Conservation (phyloP, 2,113 vertebrate species). For the Hippotragus niger region DNA sequence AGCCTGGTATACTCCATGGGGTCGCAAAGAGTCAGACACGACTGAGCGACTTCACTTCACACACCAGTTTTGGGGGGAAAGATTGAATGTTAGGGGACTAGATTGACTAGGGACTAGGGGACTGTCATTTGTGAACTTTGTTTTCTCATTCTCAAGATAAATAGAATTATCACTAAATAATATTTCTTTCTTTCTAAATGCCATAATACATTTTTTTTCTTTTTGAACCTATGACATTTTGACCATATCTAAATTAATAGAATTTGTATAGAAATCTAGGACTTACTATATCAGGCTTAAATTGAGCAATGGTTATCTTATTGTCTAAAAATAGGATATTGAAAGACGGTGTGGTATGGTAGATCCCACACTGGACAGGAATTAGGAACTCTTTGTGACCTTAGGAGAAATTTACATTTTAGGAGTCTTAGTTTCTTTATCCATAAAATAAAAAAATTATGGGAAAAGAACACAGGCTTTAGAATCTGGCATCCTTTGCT, state of each 20-base stretch:
- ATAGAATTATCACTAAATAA: background rate
- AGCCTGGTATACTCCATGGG: no score
- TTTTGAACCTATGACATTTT: background rate
- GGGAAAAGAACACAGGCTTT: background rate
- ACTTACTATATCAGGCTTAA: background rate
- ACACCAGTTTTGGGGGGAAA: background rate
- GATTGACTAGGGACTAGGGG: background rate
- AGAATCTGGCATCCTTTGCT: background rate
- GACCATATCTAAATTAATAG: background rate
- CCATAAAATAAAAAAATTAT: background rate
- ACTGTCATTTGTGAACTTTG: background rate
- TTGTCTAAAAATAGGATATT: background rate
- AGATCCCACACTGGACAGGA: background rate
- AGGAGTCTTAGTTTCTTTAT: background rate
- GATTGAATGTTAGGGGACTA: background rate
- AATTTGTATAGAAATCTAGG: background rate
- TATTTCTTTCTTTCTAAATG: background rate
- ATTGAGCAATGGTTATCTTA: background rate
- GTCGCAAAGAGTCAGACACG: no score
- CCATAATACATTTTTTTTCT: background rate
- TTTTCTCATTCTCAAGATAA: background rate
- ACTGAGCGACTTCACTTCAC: background rate
- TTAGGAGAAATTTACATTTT: background rate
- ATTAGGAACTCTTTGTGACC: background rate
- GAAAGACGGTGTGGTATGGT: background rate